Conservation (phyloP, 2,797 vertebrate species). For the Trachurus trachurus region DNA sequence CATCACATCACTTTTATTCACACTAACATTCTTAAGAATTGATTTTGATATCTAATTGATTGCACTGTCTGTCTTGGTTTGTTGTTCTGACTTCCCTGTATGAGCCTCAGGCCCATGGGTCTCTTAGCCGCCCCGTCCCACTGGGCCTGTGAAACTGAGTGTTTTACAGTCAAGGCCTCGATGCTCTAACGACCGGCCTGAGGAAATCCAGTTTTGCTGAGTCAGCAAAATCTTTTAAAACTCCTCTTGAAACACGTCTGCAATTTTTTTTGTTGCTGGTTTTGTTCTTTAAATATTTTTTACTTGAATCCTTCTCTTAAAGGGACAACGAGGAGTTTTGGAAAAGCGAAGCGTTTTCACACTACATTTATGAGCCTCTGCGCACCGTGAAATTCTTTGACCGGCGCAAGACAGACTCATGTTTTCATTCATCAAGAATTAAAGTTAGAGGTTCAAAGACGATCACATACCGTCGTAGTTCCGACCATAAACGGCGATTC, state of each 20-base stretch:
- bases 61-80: not conserved
- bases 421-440: no score
- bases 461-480: no score
- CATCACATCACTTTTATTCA: not conserved
- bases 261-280: no score
- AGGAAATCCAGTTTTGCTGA: not conserved
- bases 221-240: not conserved
- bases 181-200: not conserved
- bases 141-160: not conserved
- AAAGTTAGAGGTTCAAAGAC: no score
- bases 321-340: no score
- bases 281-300: not conserved
- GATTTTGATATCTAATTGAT: not conserved
- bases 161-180: slow-evolving; percentile 17
- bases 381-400: no score
- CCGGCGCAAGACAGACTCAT: no score
- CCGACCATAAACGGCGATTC: no score
- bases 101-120: not conserved
- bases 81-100: not conserved
- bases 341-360: no score
- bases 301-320: not conserved
- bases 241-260: not conserved
- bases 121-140: not conserved
- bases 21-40: not conserved
- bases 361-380: no score